Evolutionary conservation across 64 coral and sea anemone genomes (phyloP).

Genomic region (Porites australiensis): DNA sequence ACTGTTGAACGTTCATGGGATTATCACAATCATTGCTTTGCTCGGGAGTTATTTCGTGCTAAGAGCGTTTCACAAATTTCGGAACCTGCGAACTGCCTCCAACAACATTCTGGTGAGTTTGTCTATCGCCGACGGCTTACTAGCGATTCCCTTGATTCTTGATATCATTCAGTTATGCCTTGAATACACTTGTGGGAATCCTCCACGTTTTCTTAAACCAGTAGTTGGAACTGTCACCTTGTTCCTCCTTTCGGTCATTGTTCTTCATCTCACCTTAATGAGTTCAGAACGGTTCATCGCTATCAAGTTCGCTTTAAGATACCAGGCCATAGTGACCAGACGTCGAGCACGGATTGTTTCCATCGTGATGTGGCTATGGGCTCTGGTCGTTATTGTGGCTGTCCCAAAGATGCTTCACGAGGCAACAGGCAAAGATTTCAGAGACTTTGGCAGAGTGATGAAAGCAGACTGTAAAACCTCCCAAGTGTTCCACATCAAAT

Average conservation of each 20-base stretch:
- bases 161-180: not conserved
- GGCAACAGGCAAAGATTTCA: not conserved
- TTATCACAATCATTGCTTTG: not conserved
- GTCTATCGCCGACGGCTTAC: slow-evolving; percentile 19
- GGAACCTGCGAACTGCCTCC: slow-evolving; percentile 18
- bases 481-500: not conserved
- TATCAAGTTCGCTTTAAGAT: not conserved
- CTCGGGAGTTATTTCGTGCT: slow-evolving; percentile 3
- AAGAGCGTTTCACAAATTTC: slow-evolving; percentile 6
- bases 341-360: not conserved
- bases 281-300: slow-evolving; percentile 12
- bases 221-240: not conserved
- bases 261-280: slow-evolving; percentile 12
- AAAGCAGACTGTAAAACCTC: not conserved
- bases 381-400: not conserved
- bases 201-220: not conserved
- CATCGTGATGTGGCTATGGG: slow-evolving; percentile 1
- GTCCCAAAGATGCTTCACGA: not conserved
- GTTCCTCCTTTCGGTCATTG: not conserved
- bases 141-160: not conserved
- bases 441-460: not conserved
- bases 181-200: not conserved
- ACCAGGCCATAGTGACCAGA: not conserved
- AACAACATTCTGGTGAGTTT: slow-evolving; percentile 40
- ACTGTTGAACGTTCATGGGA: no score